Evolutionary conservation across 2,113 vertebrate species (phyloP).

Genomic region (Lepus timidus): DNA sequence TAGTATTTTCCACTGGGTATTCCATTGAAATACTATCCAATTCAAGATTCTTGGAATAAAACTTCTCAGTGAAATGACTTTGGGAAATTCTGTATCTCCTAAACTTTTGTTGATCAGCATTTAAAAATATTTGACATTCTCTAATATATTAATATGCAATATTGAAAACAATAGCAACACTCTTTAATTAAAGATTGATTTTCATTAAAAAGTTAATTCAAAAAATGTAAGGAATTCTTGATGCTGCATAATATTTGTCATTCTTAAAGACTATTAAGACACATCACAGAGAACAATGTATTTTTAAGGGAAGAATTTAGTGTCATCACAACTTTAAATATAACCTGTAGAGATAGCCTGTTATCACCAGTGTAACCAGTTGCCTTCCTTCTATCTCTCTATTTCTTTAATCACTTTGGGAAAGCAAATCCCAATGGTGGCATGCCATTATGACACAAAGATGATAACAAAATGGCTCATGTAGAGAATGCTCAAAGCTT

Average conservation of each 20-base stretch:
- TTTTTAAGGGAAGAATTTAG: constrained; percentile 65
- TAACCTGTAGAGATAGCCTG: constrained; percentile 72
- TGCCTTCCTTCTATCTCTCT: constrained; percentile 66
- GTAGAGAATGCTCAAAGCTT: background rate
- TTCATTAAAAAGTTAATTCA: constrained; percentile 21
- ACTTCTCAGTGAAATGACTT: background rate
- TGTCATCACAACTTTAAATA: constrained; percentile 79
- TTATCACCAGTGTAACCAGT: constrained; percentile 63
- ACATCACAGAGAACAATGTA: constrained; percentile 33
- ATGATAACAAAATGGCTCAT: constrained; percentile 63
- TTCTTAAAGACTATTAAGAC: background rate
- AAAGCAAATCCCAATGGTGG: constrained; percentile 66
- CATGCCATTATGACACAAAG: constrained; percentile 32
- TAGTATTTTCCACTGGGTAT: background rate
- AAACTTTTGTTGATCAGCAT: background rate
- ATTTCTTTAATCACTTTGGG: constrained; percentile 71
- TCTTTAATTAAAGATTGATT: background rate
- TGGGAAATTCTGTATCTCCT: background rate
- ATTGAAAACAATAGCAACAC: background rate
- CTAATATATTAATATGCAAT: background rate
- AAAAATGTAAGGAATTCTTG: background rate
- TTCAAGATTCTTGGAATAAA: background rate
- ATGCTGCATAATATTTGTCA: background rate
- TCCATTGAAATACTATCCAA: background rate
- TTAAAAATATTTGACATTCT: constrained; percentile 15